Percentiles rank a stretch among this genome's conserved stretches.
Evolutionary conservation across 2,113 vertebrate species (phyloP).

Genomic region (Aegypius monachus): DNA sequence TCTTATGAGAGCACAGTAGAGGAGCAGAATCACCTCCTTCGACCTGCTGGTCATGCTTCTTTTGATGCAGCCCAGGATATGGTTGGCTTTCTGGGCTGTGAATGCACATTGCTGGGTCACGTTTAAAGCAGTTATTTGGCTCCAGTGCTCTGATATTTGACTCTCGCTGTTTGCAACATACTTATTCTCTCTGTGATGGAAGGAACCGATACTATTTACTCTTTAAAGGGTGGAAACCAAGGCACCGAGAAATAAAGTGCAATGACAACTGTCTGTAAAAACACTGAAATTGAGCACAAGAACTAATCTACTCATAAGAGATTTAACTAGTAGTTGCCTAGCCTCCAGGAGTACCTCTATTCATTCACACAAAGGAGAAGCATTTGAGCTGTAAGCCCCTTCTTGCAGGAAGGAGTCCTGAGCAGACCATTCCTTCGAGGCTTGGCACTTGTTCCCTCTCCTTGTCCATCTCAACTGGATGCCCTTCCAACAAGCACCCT

Average conservation of each 20-base stretch:
- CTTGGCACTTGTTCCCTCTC: not conserved
- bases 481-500: not conserved
- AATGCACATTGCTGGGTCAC: too few relatives aligned
- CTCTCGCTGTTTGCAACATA: not conserved
- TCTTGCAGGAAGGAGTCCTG: not conserved
- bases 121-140: not conserved
- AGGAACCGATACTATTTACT: not conserved
- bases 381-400: not conserved
- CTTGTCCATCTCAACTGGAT: not conserved
- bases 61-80: too few relatives aligned
- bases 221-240: not conserved
- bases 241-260: not conserved
- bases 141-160: not conserved
- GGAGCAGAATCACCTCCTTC: too few relatives aligned
- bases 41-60: too few relatives aligned
- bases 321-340: not conserved
- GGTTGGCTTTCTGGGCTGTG: too few relatives aligned
- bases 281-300: not conserved
- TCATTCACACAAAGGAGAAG: not conserved
- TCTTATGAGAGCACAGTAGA: too few relatives aligned
- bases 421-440: not conserved
- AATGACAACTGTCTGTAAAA: not conserved
- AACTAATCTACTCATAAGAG: not conserved
- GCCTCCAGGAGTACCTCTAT: not conserved
- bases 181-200: not conserved